Percentiles rank a stretch among this genome's conserved stretches.
These are phyloP conservation scores for Agriopis aurantiaria DNA, from an alignment of 2,888 invertebrate species.

Conservation along the genomic window DNA sequence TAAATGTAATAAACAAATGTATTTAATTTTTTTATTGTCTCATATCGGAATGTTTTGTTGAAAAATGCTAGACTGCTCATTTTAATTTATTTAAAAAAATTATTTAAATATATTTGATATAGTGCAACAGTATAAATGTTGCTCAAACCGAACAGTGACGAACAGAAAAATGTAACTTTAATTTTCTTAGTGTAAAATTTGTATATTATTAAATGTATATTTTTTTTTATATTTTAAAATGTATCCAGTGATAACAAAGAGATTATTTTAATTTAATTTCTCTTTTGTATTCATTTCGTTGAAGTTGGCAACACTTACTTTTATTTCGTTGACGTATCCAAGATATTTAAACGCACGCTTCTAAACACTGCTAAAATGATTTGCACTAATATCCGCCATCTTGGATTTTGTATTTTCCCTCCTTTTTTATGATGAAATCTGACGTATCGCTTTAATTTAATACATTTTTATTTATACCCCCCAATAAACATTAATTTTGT, in stretches of 20 bases:
- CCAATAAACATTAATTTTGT: conserved; percentile 80
- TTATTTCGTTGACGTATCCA: not conserved
- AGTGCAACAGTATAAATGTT: conserved; percentile 4
- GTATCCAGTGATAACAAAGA: conserved; percentile 36
- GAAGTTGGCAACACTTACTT: conserved; percentile 7
- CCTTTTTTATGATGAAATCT: conserved; percentile 46
- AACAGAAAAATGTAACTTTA: conserved; percentile 11
- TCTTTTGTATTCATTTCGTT: conserved; percentile 9
- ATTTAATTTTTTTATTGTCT: conserved; percentile 66
- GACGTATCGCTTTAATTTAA: conserved; percentile 59
- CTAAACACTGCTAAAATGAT: conserved; percentile 16
- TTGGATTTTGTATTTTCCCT: conserved; percentile 35
- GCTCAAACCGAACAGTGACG: conserved; percentile 31
- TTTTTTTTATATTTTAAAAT: conserved; percentile 22
- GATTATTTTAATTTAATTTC: conserved; percentile 27
- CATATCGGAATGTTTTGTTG: conserved; percentile 35
- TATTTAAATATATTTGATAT: conserved; percentile 2
- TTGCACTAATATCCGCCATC: conserved; percentile 26
- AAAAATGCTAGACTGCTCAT: conserved; percentile 28
- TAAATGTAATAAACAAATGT: conserved; percentile 65
- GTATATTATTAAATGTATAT: conserved; percentile 18
- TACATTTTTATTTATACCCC: conserved; percentile 71
- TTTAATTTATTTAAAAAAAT: conserved; percentile 6
- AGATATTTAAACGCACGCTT: conserved; percentile 9
- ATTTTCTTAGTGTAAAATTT: conserved; percentile 16